A percentile compares a stretch with the other conserved stretches of the same genome.
Evolutionary conservation across 2,797 vertebrate species (phyloP).

Genomic region (Remorina albescens): DNA sequence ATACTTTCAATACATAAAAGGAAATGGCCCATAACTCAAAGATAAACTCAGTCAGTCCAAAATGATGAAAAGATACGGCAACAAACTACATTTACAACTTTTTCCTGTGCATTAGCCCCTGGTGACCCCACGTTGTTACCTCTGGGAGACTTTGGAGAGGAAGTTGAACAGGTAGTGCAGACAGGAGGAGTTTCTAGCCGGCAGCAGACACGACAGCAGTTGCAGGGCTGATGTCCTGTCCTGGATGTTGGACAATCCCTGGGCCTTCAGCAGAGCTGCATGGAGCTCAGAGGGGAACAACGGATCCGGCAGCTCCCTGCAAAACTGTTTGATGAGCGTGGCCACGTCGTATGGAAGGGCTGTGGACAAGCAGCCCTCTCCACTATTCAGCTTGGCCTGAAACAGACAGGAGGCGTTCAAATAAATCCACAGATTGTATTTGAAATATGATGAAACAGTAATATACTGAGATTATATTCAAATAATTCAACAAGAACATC

Average conservation of each 20-base stretch:
- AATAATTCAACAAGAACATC: neutral
- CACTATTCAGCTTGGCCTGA: slow-evolving; percentile 82
- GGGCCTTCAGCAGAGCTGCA: slow-evolving; percentile 87
- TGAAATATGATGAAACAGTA: too few species aligned
- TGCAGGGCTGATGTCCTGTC: slow-evolving; percentile 87
- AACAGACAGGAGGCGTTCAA: slow-evolving; percentile 18
- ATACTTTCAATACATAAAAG: neutral
- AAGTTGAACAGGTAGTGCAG: slow-evolving; percentile 91
- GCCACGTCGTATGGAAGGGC: slow-evolving; percentile 89
- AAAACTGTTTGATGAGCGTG: slow-evolving; percentile 93
- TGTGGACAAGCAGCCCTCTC: slow-evolving; percentile 85
- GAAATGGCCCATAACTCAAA: too few species aligned
- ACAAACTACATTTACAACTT: too few species aligned
- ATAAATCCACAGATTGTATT: neutral
- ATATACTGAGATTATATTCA: neutral
- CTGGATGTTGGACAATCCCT: slow-evolving; percentile 76
- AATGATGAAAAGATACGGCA: too few species aligned
- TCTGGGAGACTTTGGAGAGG: slow-evolving; percentile 87
- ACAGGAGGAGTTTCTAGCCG: slow-evolving; percentile 80
- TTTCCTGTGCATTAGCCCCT: neutral
- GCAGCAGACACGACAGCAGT: slow-evolving; percentile 89
- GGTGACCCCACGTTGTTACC: slow-evolving; percentile 76
- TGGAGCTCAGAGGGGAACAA: slow-evolving; percentile 87
- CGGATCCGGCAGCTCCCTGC: slow-evolving; percentile 90
- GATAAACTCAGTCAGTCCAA: too few species aligned